phyloP scores from a whole-genome alignment of 2,113 vertebrate species.

The Podarcis muralis region DNA sequence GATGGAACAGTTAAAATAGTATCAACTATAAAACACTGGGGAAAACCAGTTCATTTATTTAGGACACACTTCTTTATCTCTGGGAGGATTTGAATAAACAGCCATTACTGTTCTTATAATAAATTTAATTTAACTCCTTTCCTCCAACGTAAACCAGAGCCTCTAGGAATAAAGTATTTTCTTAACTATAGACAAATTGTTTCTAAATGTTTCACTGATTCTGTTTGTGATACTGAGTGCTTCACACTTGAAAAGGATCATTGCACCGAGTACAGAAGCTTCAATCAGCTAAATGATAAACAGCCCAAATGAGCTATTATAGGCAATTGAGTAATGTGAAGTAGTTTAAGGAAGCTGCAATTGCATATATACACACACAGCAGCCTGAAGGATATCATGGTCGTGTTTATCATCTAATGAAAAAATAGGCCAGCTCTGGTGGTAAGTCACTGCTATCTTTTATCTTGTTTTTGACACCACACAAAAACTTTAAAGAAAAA shows the following conservation, averaged over 20 bases:
- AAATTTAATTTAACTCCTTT: constrained; percentile 2
- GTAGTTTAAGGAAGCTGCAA: constrained; percentile 1
- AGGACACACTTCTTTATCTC: neutral
- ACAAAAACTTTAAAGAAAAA: neutral
- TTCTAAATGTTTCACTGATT: neutral
- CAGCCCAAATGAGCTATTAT: constrained; percentile 3
- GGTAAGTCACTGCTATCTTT: neutral
- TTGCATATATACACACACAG: neutral
- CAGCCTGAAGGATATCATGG: neutral
- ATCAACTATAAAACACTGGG: neutral
- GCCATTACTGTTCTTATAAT: neutral
- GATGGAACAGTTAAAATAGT: neutral
- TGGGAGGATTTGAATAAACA: no score
- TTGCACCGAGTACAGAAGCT: neutral
- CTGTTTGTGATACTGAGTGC: neutral
- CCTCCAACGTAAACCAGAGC: neutral
- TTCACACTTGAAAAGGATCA: neutral
- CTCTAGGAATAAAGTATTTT: neutral
- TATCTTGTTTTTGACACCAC: neutral
- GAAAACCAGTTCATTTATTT: neutral
- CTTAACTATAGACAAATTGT: neutral
- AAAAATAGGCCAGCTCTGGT: neutral
- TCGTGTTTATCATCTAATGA: neutral
- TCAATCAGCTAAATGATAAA: constrained; percentile 5
- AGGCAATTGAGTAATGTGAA: neutral